These are phyloP conservation scores for Scolopax bukidnonensis DNA, from an alignment of 2,797 vertebrate genomes.

Conservation along the genomic window DNA sequence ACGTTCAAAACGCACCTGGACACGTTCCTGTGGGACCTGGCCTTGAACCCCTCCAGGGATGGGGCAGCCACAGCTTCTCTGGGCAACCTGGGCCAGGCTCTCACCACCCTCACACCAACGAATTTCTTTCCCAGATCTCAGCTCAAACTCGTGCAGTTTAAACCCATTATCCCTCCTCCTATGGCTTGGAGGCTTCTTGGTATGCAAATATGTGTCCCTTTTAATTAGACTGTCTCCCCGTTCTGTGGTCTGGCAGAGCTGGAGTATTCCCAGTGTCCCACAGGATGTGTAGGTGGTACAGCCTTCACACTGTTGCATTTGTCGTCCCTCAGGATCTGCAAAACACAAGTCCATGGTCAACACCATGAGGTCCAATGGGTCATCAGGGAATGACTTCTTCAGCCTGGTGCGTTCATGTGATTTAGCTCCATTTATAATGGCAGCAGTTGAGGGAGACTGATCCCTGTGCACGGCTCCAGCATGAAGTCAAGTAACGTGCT, in stretches of 20 bases:
- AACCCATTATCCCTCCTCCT: too few relatives aligned
- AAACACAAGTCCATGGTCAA: not conserved
- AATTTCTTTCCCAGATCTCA: too few relatives aligned
- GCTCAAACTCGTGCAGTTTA: too few relatives aligned
- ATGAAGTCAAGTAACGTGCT: not conserved
- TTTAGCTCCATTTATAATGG: not conserved
- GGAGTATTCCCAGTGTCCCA: not conserved
- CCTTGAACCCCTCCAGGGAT: too few relatives aligned
- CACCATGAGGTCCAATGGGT: not conserved
- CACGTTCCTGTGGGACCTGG: too few relatives aligned
- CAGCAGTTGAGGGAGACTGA: not conserved
- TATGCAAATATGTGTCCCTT: not conserved
- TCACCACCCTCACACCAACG: too few relatives aligned
- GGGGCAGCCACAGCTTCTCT: too few relatives aligned
- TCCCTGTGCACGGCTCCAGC: not conserved
- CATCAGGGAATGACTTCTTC: not conserved
- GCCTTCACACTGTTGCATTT: not conserved
- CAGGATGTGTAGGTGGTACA: not conserved
- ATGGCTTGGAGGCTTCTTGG: not conserved
- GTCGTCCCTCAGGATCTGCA: not conserved
- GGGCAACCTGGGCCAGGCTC: too few relatives aligned
- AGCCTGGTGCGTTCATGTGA: fast-evolving
- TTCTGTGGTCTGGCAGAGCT: not conserved
- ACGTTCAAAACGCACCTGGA: too few relatives aligned
- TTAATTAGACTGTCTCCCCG: not conserved